Evolutionary conservation across 1,140 invertebrate species (phyloP).

Genomic region (Heliconius hermathena): DNA sequence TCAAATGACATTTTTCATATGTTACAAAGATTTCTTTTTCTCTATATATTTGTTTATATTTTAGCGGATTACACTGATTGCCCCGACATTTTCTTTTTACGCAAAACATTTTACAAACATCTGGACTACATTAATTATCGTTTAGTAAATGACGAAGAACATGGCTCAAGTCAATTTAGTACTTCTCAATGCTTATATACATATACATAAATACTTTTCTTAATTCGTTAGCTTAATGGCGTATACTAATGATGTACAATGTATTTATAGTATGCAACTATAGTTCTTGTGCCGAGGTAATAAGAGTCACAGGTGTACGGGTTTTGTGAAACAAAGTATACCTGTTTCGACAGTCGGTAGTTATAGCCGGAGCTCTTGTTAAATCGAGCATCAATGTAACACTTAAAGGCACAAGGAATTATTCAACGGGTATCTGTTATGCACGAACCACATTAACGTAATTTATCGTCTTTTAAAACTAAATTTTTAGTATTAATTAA

Average conservation of each 20-base stretch:
- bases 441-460: constrained; percentile 30
- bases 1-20: too few relatives aligned
- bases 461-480: constrained; percentile 16
- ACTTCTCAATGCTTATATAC: neutral
- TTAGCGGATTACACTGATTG: neutral
- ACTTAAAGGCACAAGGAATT: constrained; percentile 45
- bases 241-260: neutral
- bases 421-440: constrained; percentile 47
- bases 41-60: neutral
- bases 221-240: constrained; percentile 22
- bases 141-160: neutral
- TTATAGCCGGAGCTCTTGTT: constrained; percentile 51
- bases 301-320: constrained; percentile 5
- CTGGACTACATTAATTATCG: neutral
- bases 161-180: neutral
- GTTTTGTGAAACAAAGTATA: constrained; percentile 14
- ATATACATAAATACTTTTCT: constrained; percentile 10
- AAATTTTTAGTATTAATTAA: constrained; percentile 23
- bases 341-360: constrained; percentile 47
- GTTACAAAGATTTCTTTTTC: too few relatives aligned
- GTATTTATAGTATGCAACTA: neutral
- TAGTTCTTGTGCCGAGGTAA: constrained; percentile 4
- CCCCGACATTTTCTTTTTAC: neutral
- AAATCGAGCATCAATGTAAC: constrained; percentile 53
- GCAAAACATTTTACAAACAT: neutral